Evolutionary conservation across 2,797 vertebrate species (phyloP), one percentile per base, ranked within the genome.

Genomic region (Enteromius thamalakanensis): DNA sequence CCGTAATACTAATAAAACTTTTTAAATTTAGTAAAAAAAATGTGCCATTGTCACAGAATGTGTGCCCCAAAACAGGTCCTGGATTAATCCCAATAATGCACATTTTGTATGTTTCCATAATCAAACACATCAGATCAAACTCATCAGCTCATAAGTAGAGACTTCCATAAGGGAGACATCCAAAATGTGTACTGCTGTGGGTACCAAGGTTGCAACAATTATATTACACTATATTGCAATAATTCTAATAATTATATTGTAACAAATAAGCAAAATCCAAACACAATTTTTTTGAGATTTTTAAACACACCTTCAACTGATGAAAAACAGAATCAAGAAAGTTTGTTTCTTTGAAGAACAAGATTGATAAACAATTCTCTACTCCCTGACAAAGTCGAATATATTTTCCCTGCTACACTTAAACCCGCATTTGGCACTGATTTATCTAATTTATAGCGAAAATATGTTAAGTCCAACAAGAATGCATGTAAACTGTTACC

Each of bases 401-500:
- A 40, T 23, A 12, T 26, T n/a, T 32, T 32, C 37, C 76, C 60
- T 45, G 58, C 37, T 45, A 47, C 40, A 77, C 23, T 64, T 77
- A 47, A 45, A 64, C 55, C 76, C 3, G 1, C 58, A 47, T 19
- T 47, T 47, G 60, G 15, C 17, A n/a, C 40, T 0, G 1, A 49
- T 78, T 45, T 15, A 78, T 47, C 2, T 1, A 1, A 49, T 78
- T 1, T 45, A 21, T 42, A 8, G 15, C 37, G 76, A 65, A 74
- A 32, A 40, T 81, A 34, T 10, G 26, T n/a, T 64, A 19, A 65
- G 8, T 64, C 21, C 45, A 45, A 55, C 15, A 82, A 53, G 17
- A 42, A 51, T 40, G 8, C 42, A 64, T 76, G 62, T 68, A 76
- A 82, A 67, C 9, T 19, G 32, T 65, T 81, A 53, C 23, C 11